Evolutionary conservation across 64 coral and sea anemone species (phyloP).

Genomic region (Montipora sp.): DNA sequence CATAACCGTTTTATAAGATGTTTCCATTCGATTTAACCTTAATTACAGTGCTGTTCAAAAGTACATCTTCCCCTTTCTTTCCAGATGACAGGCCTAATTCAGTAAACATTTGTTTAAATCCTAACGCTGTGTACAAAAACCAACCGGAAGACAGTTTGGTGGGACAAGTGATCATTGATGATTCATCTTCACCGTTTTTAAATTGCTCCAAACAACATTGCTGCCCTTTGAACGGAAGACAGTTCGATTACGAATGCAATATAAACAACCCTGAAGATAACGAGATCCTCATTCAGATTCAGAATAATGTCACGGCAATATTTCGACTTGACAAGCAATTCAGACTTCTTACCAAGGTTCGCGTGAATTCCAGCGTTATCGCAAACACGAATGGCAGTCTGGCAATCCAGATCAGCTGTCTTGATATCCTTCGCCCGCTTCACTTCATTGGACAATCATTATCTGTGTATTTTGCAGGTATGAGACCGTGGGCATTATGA

Average conservation of each 20-base stretch:
- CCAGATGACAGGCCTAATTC: constrained; percentile 29
- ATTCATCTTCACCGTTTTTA: constrained; percentile 33
- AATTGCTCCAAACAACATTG: constrained; percentile 41
- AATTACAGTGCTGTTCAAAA: too few species aligned
- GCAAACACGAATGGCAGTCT: constrained; percentile 11
- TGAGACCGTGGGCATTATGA: background rate
- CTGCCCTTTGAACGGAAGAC: background rate
- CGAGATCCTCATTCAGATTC: background rate
- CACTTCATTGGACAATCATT: constrained; percentile 56
- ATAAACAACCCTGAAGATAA: constrained; percentile 21
- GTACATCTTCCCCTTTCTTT: background rate
- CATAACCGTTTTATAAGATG: too few species aligned
- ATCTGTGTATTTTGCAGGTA: constrained; percentile 33
- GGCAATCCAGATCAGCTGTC: constrained; percentile 47
- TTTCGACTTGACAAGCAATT: constrained; percentile 32
- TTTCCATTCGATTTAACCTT: too few species aligned
- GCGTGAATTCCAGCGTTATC: background rate
- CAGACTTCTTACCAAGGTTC: constrained; percentile 8
- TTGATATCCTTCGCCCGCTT: constrained; percentile 22
- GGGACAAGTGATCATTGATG: constrained; percentile 61
- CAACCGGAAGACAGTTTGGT: constrained; percentile 5
- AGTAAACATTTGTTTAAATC: constrained; percentile 31
- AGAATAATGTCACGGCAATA: constrained; percentile 15
- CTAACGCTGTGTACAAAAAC: constrained; percentile 40
- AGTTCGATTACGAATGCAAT: constrained; percentile 46